Base-by-base conservation (phyloP, 2,888 invertebrate genomes). In the Lycia hirtaria region DNA sequence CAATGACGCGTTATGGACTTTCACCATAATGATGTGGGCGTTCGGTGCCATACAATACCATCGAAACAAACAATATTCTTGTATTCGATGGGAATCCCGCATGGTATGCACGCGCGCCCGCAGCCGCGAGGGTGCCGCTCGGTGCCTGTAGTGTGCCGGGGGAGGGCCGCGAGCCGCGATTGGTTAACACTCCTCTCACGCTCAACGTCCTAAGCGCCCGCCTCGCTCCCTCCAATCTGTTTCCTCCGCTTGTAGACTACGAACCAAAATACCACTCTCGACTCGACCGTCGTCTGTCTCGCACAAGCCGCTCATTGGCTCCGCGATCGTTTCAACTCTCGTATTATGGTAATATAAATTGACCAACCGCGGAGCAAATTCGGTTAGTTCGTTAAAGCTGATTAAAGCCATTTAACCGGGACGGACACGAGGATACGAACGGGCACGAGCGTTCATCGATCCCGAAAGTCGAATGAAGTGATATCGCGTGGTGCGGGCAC, bases 301-400 rank as follows among this genome's bases (percentile, higher is more conserved):
- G 68, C 72, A 70, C 81, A 72, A 73, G 62, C 73, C 75, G 73
- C 75, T 74, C 84, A 90, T 91, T 90, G 91, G 90, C 73, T 78
- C 78, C 47, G 65, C 74, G 67, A 64, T 65, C 68, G 63, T 69
- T 68, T 79, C 72, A 72, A 70, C 71, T 71, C 71, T 71, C 80
- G 81, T 85, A 88, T 90, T 89, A 92, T 92, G 86, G 87, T 88
- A 92, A 92, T 92, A 92, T 92, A 92, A 92, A 92, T 92, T 92
- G 92, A 88, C 92, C 92, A 92, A 92, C 92, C 89, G 88, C 81
- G 84, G 89, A 83, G 78, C 88, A 88, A 91, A 90, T 88, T 91
- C 85, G 86, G 90, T 92, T 92, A 92, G 92, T 92, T 92, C 89
- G 92, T 91, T 92, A 92, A 91, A 89, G 92, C 87, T 92, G 92